phyloP scores from a whole-genome alignment of 2,888 invertebrate species.

The Archips crataeganus region DNA sequence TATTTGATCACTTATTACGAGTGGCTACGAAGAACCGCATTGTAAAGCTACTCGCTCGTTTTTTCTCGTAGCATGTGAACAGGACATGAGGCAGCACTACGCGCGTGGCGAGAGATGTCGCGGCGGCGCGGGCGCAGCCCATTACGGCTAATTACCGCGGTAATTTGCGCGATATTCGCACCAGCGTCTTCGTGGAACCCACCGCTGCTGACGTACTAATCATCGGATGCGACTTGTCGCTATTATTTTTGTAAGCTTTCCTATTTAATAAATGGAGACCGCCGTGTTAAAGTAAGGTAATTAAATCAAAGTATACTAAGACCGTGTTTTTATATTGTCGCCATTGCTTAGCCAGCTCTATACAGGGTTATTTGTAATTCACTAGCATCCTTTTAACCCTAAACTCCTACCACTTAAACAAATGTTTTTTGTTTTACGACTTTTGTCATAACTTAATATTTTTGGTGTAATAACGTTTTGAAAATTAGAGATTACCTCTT shows the following conservation, averaged over 20 bases:
- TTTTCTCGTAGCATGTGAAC: neutral
- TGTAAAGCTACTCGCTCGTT: neutral
- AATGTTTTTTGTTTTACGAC: no score
- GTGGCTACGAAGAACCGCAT: neutral
- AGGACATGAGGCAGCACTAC: neutral
- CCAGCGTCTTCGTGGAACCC: conserved; percentile 17
- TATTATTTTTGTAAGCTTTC: conserved; percentile 7
- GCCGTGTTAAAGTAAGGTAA: neutral
- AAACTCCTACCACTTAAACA: no score
- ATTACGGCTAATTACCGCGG: conserved; percentile 44
- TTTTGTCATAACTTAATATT: no score
- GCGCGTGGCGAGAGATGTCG: conserved; percentile 4
- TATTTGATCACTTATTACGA: neutral
- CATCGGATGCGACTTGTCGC: conserved; percentile 21
- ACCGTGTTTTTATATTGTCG: no score
- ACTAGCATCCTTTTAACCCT: no score
- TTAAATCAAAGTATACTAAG: no score
- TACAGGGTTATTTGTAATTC: no score
- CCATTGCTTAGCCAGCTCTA: no score
- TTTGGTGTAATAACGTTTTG: no score
- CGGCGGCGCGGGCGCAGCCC: conserved; percentile 42
- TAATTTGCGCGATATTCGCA: conserved; percentile 41
- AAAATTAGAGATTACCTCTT: no score
- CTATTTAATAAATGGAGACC: neutral
- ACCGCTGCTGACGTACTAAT: conserved; percentile 25